Evolutionary conservation across 1,140 invertebrate species (phyloP).

Genomic region (Steinernema feltiae): DNA sequence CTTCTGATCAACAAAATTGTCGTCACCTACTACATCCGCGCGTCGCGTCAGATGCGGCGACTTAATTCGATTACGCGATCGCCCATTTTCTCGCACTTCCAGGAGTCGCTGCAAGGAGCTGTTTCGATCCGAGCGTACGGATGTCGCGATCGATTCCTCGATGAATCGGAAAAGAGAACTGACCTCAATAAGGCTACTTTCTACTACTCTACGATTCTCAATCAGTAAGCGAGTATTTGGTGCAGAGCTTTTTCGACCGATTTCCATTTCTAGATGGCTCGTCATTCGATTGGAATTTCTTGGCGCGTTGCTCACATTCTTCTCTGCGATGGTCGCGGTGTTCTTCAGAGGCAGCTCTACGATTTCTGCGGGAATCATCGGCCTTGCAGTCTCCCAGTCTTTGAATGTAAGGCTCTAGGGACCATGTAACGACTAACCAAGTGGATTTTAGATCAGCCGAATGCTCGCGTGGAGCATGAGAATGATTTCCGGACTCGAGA

Average conservation of each 20-base stretch:
- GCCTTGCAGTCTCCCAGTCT: conserved; percentile 56
- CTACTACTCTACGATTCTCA: background rate
- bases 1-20: conserved; percentile 65
- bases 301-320: conserved; percentile 61
- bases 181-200: background rate
- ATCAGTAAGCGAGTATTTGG: background rate
- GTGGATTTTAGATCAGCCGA: conserved; percentile 26
- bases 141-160: background rate
- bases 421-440: background rate
- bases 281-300: conserved; percentile 61
- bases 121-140: conserved; percentile 59
- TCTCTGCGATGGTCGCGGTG: conserved; percentile 60
- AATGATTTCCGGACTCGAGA: conserved; percentile 40
- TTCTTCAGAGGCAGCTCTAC: conserved; percentile 53
- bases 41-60: conserved; percentile 61
- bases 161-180: background rate
- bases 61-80: conserved; percentile 60
- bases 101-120: conserved; percentile 60
- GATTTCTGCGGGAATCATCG: conserved; percentile 64
- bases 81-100: conserved; percentile 61
- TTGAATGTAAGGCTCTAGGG: conserved; percentile 24
- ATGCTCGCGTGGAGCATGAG: conserved; percentile 26
- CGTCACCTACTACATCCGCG: conserved; percentile 59
- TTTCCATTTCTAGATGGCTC: conserved; percentile 56
- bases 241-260: background rate